Percentiles rank a stretch among this genome's conserved stretches.
These are phyloP conservation scores for Stegodyphus mimosarum DNA, from an alignment of 1,140 invertebrate genomes.

Conservation along the genomic window DNA sequence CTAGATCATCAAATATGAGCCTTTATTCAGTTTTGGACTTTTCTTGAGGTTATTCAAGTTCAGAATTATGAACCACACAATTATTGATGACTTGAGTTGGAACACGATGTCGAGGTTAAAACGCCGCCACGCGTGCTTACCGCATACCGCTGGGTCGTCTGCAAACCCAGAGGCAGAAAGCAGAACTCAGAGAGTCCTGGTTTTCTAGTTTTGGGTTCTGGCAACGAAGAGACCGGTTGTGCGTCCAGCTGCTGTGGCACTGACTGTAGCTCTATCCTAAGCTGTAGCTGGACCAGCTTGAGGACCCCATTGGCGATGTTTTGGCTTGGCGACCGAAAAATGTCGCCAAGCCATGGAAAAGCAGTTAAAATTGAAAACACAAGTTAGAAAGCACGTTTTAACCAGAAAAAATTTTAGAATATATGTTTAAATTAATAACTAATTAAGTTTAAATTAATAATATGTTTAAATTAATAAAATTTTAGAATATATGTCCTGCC, in stretches of 20 bases:
- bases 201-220: conserved; percentile 50
- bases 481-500: too few relatives aligned
- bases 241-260: conserved; percentile 24
- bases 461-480: too few relatives aligned
- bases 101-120: background rate
- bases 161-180: conserved; percentile 31
- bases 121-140: background rate
- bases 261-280: conserved; percentile 16
- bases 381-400: too few relatives aligned
- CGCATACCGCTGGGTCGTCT: conserved; percentile 18
- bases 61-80: conserved; percentile 3
- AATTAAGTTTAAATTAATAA: too few relatives aligned
- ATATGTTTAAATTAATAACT: too few relatives aligned
- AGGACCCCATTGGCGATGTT: too few relatives aligned
- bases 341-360: too few relatives aligned
- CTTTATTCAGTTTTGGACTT: background rate
- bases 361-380: too few relatives aligned
- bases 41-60: conserved; percentile 3
- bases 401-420: too few relatives aligned
- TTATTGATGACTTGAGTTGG: conserved; percentile 17
- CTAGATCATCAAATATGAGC: background rate
- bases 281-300: too few relatives aligned
- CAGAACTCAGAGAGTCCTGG: conserved; percentile 26
- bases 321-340: too few relatives aligned
- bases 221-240: conserved; percentile 17